Conservation (phyloP, 2,888 invertebrate genomes). For the Heteromurus nitidus region DNA sequence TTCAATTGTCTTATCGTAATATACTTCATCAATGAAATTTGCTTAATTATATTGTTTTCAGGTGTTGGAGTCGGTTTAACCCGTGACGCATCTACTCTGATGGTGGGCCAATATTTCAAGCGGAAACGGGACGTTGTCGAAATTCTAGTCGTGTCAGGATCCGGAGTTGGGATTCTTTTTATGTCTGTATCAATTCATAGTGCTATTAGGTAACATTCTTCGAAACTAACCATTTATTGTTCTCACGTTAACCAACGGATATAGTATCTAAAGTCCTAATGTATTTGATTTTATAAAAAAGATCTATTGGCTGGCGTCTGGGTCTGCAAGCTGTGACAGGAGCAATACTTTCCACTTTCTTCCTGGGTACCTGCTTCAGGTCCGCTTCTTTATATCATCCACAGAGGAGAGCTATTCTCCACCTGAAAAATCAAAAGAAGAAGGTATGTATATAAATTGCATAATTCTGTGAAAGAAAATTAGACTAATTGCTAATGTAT, state of each 20-base stretch:
- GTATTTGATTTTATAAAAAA: no score
- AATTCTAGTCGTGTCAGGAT: slow-evolving; percentile 90
- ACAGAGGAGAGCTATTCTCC: slow-evolving; percentile 88
- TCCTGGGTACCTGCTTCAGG: slow-evolving; percentile 90
- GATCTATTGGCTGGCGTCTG: slow-evolving; percentile 87
- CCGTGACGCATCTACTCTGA: slow-evolving; percentile 88
- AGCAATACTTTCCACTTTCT: slow-evolving; percentile 87
- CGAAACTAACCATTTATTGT: no score
- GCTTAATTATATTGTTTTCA: no score
- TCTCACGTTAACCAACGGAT: no score
- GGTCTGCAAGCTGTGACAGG: slow-evolving; percentile 92
- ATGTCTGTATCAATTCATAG: slow-evolving; percentile 63
- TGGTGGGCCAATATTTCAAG: slow-evolving; percentile 94
- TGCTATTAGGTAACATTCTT: slow-evolving; percentile 63
- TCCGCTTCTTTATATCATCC: slow-evolving; percentile 93
- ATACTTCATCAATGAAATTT: no score
- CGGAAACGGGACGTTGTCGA: slow-evolving; percentile 89
- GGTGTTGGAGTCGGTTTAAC: slow-evolving; percentile 91
- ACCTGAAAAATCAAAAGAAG: slow-evolving; percentile 90
- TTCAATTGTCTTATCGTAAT: no score
- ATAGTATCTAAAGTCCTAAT: no score
- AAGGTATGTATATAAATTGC: slow-evolving; percentile 78
- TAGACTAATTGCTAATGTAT: no score
- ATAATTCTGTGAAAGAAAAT: slow-evolving; percentile 17
- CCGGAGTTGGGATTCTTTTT: slow-evolving; percentile 81